A percentile compares a stretch with the other conserved stretches of the same genome.
These are phyloP conservation scores for Diarsia dahlii DNA, from an alignment of 2,888 invertebrate species.

Conservation along the genomic window DNA sequence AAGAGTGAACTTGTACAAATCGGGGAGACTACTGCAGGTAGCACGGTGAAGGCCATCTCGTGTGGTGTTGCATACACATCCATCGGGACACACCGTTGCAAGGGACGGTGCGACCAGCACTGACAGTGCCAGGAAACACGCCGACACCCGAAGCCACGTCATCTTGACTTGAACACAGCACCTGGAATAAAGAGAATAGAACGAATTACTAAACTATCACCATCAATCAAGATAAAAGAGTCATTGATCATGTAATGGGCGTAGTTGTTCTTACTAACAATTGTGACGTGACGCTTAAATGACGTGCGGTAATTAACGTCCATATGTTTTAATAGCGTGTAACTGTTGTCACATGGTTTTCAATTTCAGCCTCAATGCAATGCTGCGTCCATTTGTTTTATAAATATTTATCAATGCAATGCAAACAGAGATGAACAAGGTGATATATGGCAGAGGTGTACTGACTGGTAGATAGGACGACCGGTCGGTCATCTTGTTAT, in stretches of 20 bases:
- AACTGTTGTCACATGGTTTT: constrained; percentile 73
- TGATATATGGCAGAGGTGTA: constrained; percentile 32
- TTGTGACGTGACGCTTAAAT: constrained; percentile 56
- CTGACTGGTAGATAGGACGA: constrained; percentile 40
- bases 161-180: constrained; percentile 80
- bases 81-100: constrained; percentile 87
- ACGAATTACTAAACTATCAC: constrained; percentile 26
- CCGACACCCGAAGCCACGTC: constrained; percentile 78
- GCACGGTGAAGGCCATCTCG: constrained; percentile 93
- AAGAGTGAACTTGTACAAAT: constrained; percentile 92
- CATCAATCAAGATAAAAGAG: neutral
- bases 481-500: constrained; percentile 62
- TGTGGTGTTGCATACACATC: constrained; percentile 91
- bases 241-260: constrained; percentile 31
- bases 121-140: constrained; percentile 79
- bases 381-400: constrained; percentile 62
- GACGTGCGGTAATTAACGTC: constrained; percentile 67
- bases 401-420: constrained; percentile 60
- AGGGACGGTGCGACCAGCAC: constrained; percentile 77
- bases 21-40: constrained; percentile 93
- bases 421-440: constrained; percentile 28
- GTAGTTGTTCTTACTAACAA: neutral
- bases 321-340: constrained; percentile 67
- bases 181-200: constrained; percentile 81
- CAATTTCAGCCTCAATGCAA: constrained; percentile 75